Evolutionary conservation across 2,113 vertebrate species (phyloP), one percentile per base, ranked within the genome.

Genomic region (Labrus mixtus): DNA sequence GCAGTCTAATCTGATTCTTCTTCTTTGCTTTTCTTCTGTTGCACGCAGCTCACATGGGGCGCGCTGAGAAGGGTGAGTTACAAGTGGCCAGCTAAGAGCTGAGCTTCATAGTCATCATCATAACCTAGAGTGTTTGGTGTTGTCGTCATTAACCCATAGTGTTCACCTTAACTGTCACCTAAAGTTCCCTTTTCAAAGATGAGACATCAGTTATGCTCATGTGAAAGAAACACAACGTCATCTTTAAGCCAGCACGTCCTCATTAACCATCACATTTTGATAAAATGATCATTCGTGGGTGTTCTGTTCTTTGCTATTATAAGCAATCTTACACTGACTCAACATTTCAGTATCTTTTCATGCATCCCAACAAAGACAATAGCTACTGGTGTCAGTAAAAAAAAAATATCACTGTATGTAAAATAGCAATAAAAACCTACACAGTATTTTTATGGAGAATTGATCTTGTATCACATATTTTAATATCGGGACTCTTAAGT

Each of bases 41-140:
- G 89, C 87, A 90, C 60, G 33, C 84, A 93, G 92, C 92, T 92
- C 92, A 92, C 86, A 87, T 92, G 85, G 92, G 92, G 57, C 92
- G 90, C 13, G 61, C 92, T 70, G 92, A 93, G 83, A 93, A 93
- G 90, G 92, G 92, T 93, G 89, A 93, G 92, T 93, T 78, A 71
- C 15, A 53, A 89, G 43, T 20, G 33, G 73, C 76, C 84, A 37
- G 87, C 77, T 53, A 5, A 50, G 66, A 76, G 86, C 87, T 85
- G 83, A 76, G 82, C 78, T 73, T 58, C 76, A 82, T 37, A 37
- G 20, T 68, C 70, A 51, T 65, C 61, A 4, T 73, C 48, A 4
- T 33, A 33, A 33, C 43, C 33, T 7, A 16, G 46, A 41, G 46
- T 60, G 25, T 17, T 58, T 68, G 43, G 48, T 58, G 53, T 66